A percentile compares a stretch with the other conserved stretches of the same genome.
These are phyloP conservation scores for Apodemus speciosus DNA, from an alignment of 2,113 vertebrate genomes.

Conservation along the genomic window DNA sequence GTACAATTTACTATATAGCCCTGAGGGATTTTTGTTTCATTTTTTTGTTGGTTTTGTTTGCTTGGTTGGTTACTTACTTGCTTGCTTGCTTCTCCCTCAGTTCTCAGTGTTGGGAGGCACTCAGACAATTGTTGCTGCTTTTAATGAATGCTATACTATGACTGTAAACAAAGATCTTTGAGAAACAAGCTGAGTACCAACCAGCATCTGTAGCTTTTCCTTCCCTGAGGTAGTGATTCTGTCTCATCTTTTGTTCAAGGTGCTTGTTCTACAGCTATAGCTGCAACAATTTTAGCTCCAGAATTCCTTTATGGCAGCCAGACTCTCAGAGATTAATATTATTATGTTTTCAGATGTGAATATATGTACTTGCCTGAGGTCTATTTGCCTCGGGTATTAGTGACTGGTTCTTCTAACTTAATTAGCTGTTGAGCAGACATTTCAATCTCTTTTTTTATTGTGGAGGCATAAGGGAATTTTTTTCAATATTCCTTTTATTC, in stretches of 20 bases:
- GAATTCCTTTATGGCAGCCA: not conserved
- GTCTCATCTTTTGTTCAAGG: not conserved
- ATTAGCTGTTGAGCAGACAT: conserved; percentile 16
- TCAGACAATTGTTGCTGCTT: not conserved
- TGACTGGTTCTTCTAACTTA: conserved; percentile 18
- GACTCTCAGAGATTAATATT: not conserved
- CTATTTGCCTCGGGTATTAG: not conserved
- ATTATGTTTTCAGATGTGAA: conserved; percentile 32
- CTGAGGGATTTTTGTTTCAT: not conserved
- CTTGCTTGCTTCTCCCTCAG: not conserved
- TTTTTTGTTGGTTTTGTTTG: not conserved
- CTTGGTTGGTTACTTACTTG: not conserved
- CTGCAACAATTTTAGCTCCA: not conserved
- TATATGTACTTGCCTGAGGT: not conserved
- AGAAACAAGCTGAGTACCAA: not conserved
- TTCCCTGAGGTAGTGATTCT: not conserved
- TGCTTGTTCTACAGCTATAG: not conserved
- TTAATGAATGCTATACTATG: not conserved
- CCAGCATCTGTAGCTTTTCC: not conserved
- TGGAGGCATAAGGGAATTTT: not conserved
- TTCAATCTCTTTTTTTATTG: conserved; percentile 15
- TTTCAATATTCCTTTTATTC: conserved; percentile 1
- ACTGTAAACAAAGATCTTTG: not conserved
- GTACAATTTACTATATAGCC: not conserved
- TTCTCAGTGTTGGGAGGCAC: not conserved